Base-by-base conservation (phyloP, 2,113 vertebrate species). In the Hippocampus comes region DNA sequence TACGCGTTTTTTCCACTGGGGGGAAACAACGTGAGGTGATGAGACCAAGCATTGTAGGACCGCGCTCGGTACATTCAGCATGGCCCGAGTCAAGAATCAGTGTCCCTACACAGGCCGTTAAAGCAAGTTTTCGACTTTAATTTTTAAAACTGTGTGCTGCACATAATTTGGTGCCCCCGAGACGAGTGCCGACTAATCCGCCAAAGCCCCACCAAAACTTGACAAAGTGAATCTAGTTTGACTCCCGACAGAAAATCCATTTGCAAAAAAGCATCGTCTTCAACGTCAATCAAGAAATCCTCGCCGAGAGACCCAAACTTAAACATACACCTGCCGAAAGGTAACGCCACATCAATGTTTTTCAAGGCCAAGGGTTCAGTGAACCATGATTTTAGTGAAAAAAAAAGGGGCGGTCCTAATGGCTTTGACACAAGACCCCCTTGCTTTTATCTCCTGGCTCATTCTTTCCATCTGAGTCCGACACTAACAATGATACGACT, bases 381-480 rank as follows among this genome's bases (percentile, higher is more conserved):
- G 81, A 85, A 72, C 74, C 65, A 2, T 78, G 64, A 77, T 63
- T 69, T 46, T 5, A 59, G 57, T 77, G 51, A 15, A 3, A 20
- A 61, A 61, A 61, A 38, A 75, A 72, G 34, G 65, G 43, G 6
- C 41, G n/a, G n/a, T 23, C 23, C 15, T 72, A 67, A 80, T 79
- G 68, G 71, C 78, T 67, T 15, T 48, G 77, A 75, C 78, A 78
- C 67, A 46, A 53, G 78, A 86, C 51, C 38, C 64, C 51, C 6
- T 38, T 67, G 49, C 76, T 66, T 89, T 87, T 78, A 84, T 82
- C 78, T 80, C 66, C 59, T 12, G 38, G 23, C 70, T 81, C 72
- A 72, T 82, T 87, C 71, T 84, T 79, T 83, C 81, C 78, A 80
- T 72, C 75, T 75, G 56, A 3, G 66, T 23, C 59, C 0, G 6